Evolutionary conservation across 2,797 vertebrate species (phyloP).

Genomic region (Vespertilio murinus): DNA sequence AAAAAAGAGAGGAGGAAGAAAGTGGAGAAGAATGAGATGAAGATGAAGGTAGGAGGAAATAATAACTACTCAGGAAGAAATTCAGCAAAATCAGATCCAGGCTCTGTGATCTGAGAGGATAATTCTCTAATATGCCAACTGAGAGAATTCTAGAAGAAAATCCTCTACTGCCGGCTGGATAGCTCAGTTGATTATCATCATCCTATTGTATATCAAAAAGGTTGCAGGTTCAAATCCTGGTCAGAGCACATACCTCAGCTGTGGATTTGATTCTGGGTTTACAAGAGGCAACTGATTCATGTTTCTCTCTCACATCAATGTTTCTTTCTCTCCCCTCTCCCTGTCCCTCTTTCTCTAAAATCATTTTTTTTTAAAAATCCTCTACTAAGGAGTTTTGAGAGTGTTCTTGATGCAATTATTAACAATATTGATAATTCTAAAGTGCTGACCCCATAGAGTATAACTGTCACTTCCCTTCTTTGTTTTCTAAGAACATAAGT

Average conservation of each 20-base stretch:
- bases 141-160: background rate
- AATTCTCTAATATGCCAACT: background rate
- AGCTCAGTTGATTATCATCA: background rate
- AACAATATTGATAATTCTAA: slow-evolving; percentile 38
- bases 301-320: background rate
- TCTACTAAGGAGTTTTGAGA: background rate
- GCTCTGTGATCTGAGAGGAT: background rate
- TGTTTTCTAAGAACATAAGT: background rate
- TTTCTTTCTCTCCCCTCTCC: background rate
- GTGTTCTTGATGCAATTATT: background rate
- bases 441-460: background rate
- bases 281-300: background rate
- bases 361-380: background rate
- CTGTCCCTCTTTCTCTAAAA: background rate
- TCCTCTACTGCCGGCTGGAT: background rate
- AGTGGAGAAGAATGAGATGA: background rate
- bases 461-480: slow-evolving; percentile 17
- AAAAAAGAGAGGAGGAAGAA: background rate
- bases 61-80: background rate
- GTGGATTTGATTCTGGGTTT: background rate
- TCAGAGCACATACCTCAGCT: background rate
- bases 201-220: background rate
- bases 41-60: background rate
- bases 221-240: background rate
- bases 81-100: background rate